These are phyloP conservation scores for Poicephalus gulielmi DNA, from an alignment of 2,113 vertebrate species.

Conservation along the genomic window DNA sequence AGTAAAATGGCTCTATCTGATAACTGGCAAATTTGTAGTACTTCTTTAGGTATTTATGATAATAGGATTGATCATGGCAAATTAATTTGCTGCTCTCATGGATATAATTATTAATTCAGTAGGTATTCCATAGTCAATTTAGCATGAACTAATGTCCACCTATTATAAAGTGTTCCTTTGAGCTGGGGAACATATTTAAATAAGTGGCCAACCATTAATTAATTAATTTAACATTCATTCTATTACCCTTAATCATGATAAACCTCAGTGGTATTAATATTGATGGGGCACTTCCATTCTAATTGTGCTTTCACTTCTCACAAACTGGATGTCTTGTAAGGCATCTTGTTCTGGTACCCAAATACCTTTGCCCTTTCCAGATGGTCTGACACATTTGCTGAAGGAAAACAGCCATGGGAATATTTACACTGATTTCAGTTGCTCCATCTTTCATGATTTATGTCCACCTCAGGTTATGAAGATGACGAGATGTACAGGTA, in stretches of 20 bases:
- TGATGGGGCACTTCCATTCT: slow-evolving; percentile 56
- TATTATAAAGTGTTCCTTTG: slow-evolving; percentile 66
- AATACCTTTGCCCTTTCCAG: neutral
- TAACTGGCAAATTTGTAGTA: slow-evolving; percentile 43
- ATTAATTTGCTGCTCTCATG: slow-evolving; percentile 67
- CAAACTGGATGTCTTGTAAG: neutral
- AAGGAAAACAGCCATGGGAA: neutral
- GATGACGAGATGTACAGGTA: neutral
- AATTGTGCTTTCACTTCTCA: slow-evolving; percentile 23
- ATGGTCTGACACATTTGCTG: neutral
- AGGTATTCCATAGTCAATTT: slow-evolving; percentile 72
- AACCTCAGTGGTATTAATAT: slow-evolving; percentile 64
- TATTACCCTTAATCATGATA: slow-evolving; percentile 70
- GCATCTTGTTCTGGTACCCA: neutral
- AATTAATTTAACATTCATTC: slow-evolving; percentile 72
- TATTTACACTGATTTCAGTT: neutral
- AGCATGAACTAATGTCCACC: slow-evolving; percentile 67
- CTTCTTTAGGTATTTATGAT: slow-evolving; percentile 63
- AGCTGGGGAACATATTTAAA: slow-evolving; percentile 70
- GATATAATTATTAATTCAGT: slow-evolving; percentile 72
- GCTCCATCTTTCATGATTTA: neutral
- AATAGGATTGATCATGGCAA: slow-evolving; percentile 67
- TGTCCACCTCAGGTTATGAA: neutral
- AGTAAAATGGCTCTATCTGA: slow-evolving; percentile 60
- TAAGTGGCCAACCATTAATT: slow-evolving; percentile 73